Evolutionary conservation across 2,797 vertebrate species (phyloP), one percentile per base, ranked within the genome.

Genomic region (Cirrhinus mrigala): DNA sequence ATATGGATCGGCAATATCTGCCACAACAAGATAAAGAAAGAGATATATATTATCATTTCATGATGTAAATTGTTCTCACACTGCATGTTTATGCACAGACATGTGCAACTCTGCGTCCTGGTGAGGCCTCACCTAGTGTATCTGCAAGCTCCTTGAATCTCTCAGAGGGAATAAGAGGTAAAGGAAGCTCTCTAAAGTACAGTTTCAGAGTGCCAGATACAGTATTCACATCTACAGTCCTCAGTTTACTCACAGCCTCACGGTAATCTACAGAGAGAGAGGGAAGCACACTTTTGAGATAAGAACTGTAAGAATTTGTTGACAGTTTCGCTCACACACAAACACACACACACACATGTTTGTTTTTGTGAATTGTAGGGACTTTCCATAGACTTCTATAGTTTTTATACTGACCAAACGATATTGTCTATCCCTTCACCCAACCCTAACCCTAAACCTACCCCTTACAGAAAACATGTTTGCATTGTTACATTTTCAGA

Each of bases 171-270:
- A 96, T 82, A 0, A 96, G 92, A 3, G 95, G 90, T 60, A 95
- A 93, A 0, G 95, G 95, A 12, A 96, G 93, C 69, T 96, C 95
- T 84, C 95, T 93, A 64, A 96, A 91, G 89, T 94, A 96, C 0
- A 96, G 93, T 37, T 96, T 96, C 50, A 96, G 93, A 0, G 94
- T 90, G 0, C 95, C 94, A 6, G 94, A 93, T 15, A 95, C 95
- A 0, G 88, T 89, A 48, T 96, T 93, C 58, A 96, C 93, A 9
- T 96, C 95, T 0, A 88, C 86, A 1, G 73, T 89, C 69, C 94
- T 94, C 89, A 96, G 80, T n/a, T 86, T 90, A 52, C 88, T 87
- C 0, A 95, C 90, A 0, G 95, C 95, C 20, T 96, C 95, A 14
- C 93, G 93, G 70, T 94, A 89, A 92, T 91, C 95, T 96, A 73